A percentile compares a stretch with the other conserved stretches of the same genome.
These are phyloP conservation scores for Agrilus mali DNA, from an alignment of 2,888 invertebrate genomes.

Conservation along the genomic window DNA sequence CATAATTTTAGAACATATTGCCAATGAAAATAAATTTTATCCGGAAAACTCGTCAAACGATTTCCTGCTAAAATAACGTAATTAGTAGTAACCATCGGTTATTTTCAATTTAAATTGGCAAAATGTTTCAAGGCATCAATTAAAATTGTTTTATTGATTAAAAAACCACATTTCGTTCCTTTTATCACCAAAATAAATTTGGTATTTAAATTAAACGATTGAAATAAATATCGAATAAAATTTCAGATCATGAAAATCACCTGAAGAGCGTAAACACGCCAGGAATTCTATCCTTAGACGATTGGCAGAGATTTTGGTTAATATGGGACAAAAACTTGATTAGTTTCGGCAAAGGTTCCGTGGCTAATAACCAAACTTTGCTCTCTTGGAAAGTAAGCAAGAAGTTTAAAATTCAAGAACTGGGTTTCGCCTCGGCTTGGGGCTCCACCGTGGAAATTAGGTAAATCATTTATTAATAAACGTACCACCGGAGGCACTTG, in stretches of 20 bases:
- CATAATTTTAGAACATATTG: no score
- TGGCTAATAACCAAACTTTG: conserved; percentile 41
- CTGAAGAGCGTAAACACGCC: conserved; percentile 45
- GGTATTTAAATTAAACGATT: neutral
- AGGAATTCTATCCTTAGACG: conserved; percentile 40
- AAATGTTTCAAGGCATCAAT: no score
- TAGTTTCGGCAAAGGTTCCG: conserved; percentile 44
- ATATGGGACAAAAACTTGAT: conserved; percentile 50
- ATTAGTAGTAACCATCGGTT: no score
- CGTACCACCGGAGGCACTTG: no score
- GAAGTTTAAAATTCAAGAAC: conserved; percentile 45
- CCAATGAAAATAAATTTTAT: no score
- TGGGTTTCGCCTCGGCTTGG: conserved; percentile 53
- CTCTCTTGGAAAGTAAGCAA: conserved; percentile 48
- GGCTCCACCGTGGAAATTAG: conserved; percentile 52
- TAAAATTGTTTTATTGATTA: no score
- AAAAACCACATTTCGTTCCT: no score
- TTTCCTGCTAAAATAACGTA: no score
- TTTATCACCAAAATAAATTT: no score
- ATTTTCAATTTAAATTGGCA: no score
- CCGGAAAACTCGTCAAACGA: no score
- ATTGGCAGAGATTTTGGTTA: conserved; percentile 55
- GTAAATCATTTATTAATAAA: conserved; percentile 24
- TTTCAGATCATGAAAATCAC: conserved; percentile 49
- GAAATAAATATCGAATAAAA: neutral